Conservation (phyloP, 2,797 vertebrate genomes). For the Mico argentatus region DNA sequence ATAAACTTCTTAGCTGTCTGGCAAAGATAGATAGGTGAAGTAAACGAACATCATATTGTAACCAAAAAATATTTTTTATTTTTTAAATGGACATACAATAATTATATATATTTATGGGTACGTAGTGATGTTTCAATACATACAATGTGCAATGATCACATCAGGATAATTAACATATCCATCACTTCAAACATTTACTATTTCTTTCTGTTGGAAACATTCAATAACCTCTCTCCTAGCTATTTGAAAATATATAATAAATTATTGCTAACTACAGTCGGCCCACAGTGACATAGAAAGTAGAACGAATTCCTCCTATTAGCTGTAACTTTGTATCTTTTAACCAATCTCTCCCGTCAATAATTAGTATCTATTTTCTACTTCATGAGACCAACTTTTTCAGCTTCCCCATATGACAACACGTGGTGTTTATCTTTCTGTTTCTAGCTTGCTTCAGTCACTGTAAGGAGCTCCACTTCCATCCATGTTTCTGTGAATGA, state of each 20-base stretch:
- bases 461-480: too few species aligned
- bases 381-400: not conserved
- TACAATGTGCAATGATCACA: not conserved
- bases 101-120: not conserved
- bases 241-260: not conserved
- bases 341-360: not conserved
- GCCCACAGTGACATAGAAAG: not conserved
- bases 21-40: not conserved
- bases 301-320: not conserved
- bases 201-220: not conserved
- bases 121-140: not conserved
- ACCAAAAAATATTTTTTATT: not conserved
- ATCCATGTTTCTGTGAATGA: not conserved
- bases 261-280: not conserved
- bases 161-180: not conserved
- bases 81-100: not conserved
- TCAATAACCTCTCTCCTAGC: not conserved
- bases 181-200: not conserved
- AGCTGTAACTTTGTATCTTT: not conserved
- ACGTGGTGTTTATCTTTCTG: not conserved
- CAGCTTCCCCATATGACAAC: not conserved
- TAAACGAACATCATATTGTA: not conserved
- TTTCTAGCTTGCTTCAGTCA: not conserved
- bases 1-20: not conserved
- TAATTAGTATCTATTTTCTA: not conserved